A percentile compares a stretch with the other conserved stretches of the same genome.
phyloP scores from a whole-genome alignment of 2,888 invertebrate species.

The Ypsolopha scabrella region DNA sequence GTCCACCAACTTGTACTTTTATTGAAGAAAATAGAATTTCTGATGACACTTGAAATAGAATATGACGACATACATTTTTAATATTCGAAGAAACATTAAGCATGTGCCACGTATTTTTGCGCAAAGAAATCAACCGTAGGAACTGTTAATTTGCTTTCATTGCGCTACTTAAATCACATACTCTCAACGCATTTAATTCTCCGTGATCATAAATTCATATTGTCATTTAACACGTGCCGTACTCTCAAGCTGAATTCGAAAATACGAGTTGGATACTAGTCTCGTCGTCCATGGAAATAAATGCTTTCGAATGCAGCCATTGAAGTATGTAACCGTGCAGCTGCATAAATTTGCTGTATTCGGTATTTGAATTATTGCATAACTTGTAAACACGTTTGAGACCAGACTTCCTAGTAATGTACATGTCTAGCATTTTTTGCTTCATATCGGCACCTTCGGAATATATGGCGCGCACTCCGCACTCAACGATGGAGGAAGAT shows the following conservation, averaged over 20 bases:
- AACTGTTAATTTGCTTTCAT: constrained; percentile 44
- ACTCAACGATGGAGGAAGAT: background rate
- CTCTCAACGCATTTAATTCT: constrained; percentile 53
- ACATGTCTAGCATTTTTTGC: constrained; percentile 21
- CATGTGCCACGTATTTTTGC: no score
- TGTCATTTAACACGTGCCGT: constrained; percentile 50
- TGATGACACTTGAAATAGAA: no score
- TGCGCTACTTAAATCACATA: constrained; percentile 28
- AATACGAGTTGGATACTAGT: constrained; percentile 34
- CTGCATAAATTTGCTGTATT: constrained; percentile 61
- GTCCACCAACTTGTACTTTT: no score
- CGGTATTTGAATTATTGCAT: constrained; percentile 65
- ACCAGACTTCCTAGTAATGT: constrained; percentile 36
- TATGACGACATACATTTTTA: no score
- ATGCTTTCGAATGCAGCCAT: constrained; percentile 63
- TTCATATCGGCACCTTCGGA: constrained; percentile 8
- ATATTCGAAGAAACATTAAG: no score
- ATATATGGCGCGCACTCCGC: constrained; percentile 1
- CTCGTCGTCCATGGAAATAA: constrained; percentile 55
- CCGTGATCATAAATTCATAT: constrained; percentile 60
- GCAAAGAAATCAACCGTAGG: constrained; percentile 12
- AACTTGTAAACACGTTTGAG: constrained; percentile 63
- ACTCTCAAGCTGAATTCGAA: constrained; percentile 46
- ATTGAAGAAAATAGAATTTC: no score
- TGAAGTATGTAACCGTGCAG: constrained; percentile 61